Conservation (phyloP, 1,140 invertebrate species). For the Myzus persicae region DNA sequence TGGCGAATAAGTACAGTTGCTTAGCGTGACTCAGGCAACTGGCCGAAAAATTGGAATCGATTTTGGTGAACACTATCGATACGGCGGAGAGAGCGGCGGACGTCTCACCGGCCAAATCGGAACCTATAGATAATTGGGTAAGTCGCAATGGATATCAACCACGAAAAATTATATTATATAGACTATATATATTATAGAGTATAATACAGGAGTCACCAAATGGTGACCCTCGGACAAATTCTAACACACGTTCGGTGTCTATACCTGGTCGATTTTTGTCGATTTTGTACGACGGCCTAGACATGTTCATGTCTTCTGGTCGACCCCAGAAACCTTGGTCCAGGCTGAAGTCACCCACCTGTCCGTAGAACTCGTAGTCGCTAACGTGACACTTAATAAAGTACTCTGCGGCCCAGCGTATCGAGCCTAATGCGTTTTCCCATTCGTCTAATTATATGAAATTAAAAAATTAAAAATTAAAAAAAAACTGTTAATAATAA, state of each 20-base stretch:
- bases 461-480: not conserved
- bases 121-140: conserved; percentile 67
- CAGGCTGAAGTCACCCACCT: conserved; percentile 69
- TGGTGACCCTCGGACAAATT: too few species aligned
- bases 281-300: conserved; percentile 71
- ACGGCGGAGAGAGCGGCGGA: conserved; percentile 71
- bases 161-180: too few species aligned
- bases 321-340: conserved; percentile 71
- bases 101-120: conserved; percentile 72
- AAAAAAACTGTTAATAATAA: not conserved
- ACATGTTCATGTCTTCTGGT: conserved; percentile 71
- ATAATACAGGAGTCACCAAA: too few species aligned
- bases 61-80: conserved; percentile 67
- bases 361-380: conserved; percentile 69
- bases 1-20: conserved; percentile 71
- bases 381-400: conserved; percentile 71
- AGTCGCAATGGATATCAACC: not conserved
- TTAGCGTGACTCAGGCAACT: conserved; percentile 68
- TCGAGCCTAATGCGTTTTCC: conserved; percentile 65
- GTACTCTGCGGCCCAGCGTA: conserved; percentile 73
- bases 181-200: too few species aligned
- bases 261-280: conserved; percentile 68
- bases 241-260: not conserved
- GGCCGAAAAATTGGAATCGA: conserved; percentile 67
- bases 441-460: conserved; percentile 64